These are phyloP conservation scores for Sebastes steindachneri DNA, from an alignment of 2,797 vertebrate genomes.

Conservation along the genomic window DNA sequence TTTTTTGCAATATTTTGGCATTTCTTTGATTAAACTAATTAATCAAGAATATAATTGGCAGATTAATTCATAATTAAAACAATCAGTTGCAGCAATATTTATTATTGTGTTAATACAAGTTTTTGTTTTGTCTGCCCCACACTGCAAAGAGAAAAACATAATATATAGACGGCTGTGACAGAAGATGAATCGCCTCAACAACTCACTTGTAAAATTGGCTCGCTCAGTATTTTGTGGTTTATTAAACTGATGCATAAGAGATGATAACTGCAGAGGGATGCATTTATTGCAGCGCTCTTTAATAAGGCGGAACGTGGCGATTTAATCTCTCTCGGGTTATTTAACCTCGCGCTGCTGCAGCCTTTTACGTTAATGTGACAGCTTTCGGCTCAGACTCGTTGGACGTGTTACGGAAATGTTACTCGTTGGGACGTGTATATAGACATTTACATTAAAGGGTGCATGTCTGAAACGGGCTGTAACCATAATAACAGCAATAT, in stretches of 20 bases:
- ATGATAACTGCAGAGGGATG: background rate
- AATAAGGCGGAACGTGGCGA: background rate
- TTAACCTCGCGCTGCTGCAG: background rate
- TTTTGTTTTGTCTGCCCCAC: background rate
- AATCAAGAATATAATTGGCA: background rate
- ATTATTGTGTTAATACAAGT: background rate
- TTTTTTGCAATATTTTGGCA: background rate
- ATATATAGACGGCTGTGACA: background rate
- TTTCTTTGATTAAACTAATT: background rate
- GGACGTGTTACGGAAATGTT: background rate
- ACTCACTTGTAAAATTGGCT: background rate
- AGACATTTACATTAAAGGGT: background rate
- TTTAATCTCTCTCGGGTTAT: background rate
- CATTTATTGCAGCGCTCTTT: background rate
- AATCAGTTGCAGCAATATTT: too few species aligned
- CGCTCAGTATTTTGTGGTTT: background rate
- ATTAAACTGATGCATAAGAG: background rate
- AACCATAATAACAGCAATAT: background rate
- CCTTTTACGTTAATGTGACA: background rate
- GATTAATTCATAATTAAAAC: background rate
- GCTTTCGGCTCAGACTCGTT: background rate
- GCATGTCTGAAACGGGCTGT: background rate
- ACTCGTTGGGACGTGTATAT: background rate
- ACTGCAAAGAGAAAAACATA: background rate
- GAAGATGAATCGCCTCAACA: background rate